phyloP scores from a whole-genome alignment of 2,113 vertebrate genomes.

The Colius striatus region DNA sequence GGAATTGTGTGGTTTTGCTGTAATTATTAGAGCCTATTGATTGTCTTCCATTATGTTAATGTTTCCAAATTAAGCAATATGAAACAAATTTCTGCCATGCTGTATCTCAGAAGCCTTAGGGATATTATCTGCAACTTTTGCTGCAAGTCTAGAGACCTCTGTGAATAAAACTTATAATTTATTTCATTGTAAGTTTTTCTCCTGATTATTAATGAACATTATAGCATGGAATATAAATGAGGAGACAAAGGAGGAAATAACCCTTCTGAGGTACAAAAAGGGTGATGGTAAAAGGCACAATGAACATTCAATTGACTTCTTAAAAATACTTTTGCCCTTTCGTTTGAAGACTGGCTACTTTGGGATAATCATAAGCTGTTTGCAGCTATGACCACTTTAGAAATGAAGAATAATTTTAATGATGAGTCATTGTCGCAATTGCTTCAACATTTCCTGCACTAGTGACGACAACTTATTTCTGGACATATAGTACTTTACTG shows the following conservation, averaged over 20 bases:
- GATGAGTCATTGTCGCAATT: slow-evolving; percentile 53
- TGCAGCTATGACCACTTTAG: slow-evolving; percentile 38
- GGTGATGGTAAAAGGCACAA: neutral
- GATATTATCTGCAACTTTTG: slow-evolving; percentile 51
- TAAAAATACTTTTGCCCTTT: slow-evolving; percentile 31
- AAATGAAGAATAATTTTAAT: slow-evolving; percentile 48
- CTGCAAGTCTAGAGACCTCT: slow-evolving; percentile 20
- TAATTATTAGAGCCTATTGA: slow-evolving; percentile 76
- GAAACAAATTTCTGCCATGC: slow-evolving; percentile 56
- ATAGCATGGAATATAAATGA: slow-evolving; percentile 32
- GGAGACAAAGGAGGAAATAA: slow-evolving; percentile 39
- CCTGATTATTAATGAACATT: slow-evolving; percentile 54
- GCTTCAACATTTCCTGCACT: slow-evolving; percentile 25
- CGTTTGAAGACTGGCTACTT: slow-evolving; percentile 14
- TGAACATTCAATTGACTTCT: slow-evolving; percentile 25
- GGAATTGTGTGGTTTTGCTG: slow-evolving; percentile 64
- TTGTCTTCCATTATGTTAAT: slow-evolving; percentile 73
- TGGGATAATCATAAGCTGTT: slow-evolving; percentile 39
- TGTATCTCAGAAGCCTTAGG: slow-evolving; percentile 41
- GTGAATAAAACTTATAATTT: slow-evolving; percentile 48
- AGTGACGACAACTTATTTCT: slow-evolving; percentile 51
- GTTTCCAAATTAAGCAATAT: slow-evolving; percentile 69
- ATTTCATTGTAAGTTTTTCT: slow-evolving; percentile 19
- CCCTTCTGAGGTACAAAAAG: slow-evolving; percentile 8
- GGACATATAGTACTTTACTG: neutral